Base-by-base conservation (phyloP, 2,888 invertebrate species). In the Eilema caniola region DNA sequence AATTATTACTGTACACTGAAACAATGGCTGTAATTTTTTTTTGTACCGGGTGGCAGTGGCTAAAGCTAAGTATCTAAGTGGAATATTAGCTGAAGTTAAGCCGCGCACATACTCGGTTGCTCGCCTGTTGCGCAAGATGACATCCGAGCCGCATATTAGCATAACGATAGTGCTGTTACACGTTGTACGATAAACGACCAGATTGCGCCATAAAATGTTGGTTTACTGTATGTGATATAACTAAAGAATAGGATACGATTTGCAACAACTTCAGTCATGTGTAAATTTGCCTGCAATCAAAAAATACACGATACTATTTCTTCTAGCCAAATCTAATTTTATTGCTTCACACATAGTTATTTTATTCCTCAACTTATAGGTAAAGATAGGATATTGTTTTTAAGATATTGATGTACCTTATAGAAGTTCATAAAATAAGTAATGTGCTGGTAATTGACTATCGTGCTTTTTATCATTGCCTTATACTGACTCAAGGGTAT, bases 111-210 rank as follows among this genome's bases (percentile, higher is more conserved):
- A 92, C 89, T 87, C 86, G 85, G 83, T 88, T 88, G 88, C 87
- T 88, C 89, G 93, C 93, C 91, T 93, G 94, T 94, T 95, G 93
- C 94, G 94, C 92, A 94, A 94, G 93, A 93, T 91, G 92, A 92
- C 92, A 93, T 92, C 92, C 90, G 89, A 92, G 90, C 90, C 86
- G 85, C 89, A 90, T 92, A 94, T 94, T 94, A 94, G 90, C 93
- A 93, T 94, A 90, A 88, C 89, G 77, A 78, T 90, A 94, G 93
- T 87, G 92, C 70, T 86, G 91, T 77, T 72, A 72, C 78, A 66
- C 67, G 67, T 28, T 67, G 78, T 77, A 79, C 83, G 82, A 82
- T 74, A 72, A 62, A 70, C 69, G 25, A 71, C 67, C n/a, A 28
- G 23, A 25, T 25, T 41, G 12, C 16, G 33, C n/a, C n/a, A 60